These are phyloP conservation scores for Erebia ligea DNA, from an alignment of 2,888 invertebrate genomes.

Conservation along the genomic window DNA sequence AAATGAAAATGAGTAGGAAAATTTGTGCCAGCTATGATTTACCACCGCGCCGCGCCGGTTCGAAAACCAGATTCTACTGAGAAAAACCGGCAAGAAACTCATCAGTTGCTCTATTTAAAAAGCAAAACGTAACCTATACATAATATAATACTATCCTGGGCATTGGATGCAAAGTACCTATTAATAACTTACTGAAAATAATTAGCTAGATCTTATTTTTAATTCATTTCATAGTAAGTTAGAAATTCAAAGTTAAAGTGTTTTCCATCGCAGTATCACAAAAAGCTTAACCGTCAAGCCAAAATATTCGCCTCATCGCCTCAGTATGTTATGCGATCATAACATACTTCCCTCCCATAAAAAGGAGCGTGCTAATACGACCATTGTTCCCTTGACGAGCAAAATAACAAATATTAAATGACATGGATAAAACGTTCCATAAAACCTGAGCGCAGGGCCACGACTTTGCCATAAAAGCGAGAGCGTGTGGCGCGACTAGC, in stretches of 20 bases:
- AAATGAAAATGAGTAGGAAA: no score
- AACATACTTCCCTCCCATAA: conserved; percentile 42
- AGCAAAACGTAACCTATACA: no score
- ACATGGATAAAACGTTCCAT: conserved; percentile 45
- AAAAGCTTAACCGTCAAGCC: not conserved
- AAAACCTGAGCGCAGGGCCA: conserved; percentile 41
- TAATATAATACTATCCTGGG: no score
- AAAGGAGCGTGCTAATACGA: conserved; percentile 53
- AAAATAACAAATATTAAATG: conserved; percentile 48
- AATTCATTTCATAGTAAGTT: not conserved
- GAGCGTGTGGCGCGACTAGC: not conserved
- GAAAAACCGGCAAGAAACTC: no score
- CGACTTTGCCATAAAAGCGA: not conserved
- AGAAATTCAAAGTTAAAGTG: not conserved
- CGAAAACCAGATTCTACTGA: no score
- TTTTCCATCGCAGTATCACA: not conserved
- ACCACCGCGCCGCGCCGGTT: no score
- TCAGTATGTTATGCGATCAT: no score
- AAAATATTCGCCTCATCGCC: conserved; percentile 29
- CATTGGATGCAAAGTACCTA: no score
- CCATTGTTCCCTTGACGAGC: conserved; percentile 56
- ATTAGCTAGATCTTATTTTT: no score
- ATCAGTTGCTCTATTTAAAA: no score
- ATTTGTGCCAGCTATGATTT: no score
- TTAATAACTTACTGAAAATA: no score